Base-by-base conservation (phyloP, 2,797 vertebrate genomes). In the Sebastes wilsoni region DNA sequence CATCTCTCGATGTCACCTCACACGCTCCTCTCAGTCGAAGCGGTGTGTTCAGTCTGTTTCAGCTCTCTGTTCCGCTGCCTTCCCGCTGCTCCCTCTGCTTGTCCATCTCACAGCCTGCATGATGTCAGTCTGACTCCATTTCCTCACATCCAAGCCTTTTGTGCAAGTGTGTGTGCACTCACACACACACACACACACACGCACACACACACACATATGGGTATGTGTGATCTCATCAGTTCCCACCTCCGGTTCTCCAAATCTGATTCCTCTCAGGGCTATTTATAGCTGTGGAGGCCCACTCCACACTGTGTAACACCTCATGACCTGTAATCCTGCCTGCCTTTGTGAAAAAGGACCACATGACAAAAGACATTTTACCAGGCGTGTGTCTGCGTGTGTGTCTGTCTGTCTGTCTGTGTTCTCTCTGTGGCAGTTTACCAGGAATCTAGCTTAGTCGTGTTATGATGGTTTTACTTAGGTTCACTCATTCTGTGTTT, bases 201-300 rank as follows among this genome's bases (percentile, higher is more conserved):
- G 42, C 23, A 18, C 54, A 16, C 71, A 46, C 72, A n/a, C 32
- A 64, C 62, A 81, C 72, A 80, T 4, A 80, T 18, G 81, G 80
- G 62, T 83, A 87, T 89, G 88, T 89, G 89, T 90, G 90, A 93
- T 92, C 91, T 93, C 92, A 94, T 94, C 93, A 93, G 92, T 92
- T 92, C 80, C 90, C 91, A 94, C 92, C 90, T 92, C 90, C 86
- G 69, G 85, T 88, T 90, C 90, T 92, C 82, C 83, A 90, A 93
- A 94, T 93, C 87, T 85, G 93, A 94, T 92, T 94, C 87, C 89
- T 89, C 90, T 92, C 80, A 49, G 87, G 32, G 86, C 89, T 95
- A 95, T 95, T 93, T 94, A 87, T 94, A 94, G 89, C 84, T 46
- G 6, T 58, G 79, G 81, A 79, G 86, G 88, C 83, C 83, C 85